Evolutionary conservation across 2,888 invertebrate genomes (phyloP), one percentile per base, ranked within the genome.

Genomic region (Papilio demoleus): DNA sequence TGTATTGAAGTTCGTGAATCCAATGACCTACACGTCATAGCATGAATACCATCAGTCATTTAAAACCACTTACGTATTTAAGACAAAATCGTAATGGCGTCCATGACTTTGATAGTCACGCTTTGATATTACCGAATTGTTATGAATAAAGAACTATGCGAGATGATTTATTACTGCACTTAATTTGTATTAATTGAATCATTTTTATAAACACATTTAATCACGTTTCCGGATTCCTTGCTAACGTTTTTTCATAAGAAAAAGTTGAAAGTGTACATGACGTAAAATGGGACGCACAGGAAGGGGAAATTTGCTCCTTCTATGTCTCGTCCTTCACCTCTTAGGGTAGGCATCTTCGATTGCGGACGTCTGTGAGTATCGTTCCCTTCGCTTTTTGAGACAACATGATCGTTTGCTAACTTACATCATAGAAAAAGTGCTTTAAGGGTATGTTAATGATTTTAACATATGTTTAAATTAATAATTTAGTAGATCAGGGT

Each of bases 91-190:
- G 22, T 50, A 69, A 65, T 36, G 61, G 42, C 61, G 61, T 38
- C 65, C 65, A 53, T 69, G 69, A 69, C 65, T 65, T 69, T 69
- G 69, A 11, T 22, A 65, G 61, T 60, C 64, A 64, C 64, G 68
- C 31, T 45, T 58, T 62, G 42, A 31, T 56, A 53, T 56, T 31
- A 27, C 12, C 8, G 27, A 53, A 53, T 17, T 27, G n/a, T 56
- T 17, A 22, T 31, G 6, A 53, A 5, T 6, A 56, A 53, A 27
- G 27, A 53, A n/a, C n/a, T n/a, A n/a, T n/a, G n/a, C 27, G 31
- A 27, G 12, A 27, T 53, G n/a, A 17, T 17, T 27, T 53, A 8
- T 50, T 50, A 27, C 2, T 31, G 31, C n/a, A 56, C 31, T 56
- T 8, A n/a, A 31, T 8, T 17, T n/a, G 31, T 31, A 53, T 31